Base-by-base conservation (phyloP, 2,888 invertebrate species). In the Diachrysia chrysitis region DNA sequence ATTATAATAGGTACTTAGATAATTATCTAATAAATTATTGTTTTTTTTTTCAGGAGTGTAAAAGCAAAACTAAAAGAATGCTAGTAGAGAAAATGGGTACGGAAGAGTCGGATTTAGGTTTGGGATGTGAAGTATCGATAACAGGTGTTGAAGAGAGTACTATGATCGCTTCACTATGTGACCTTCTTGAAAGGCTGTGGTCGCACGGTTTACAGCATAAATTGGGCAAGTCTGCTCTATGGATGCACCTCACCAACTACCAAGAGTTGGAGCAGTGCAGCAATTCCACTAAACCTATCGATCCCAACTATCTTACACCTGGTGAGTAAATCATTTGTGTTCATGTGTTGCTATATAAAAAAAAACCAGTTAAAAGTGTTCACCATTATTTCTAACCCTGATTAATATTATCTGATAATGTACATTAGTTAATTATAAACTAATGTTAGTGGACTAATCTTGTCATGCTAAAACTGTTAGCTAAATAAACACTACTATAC, bases 61-160 rank as follows among this genome's bases (percentile, higher is more conserved):
- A 98, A 95, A 97, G 97, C 61, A 98, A 99, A 96, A 99, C 99
- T 0, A 99, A 99, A 94, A 96, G 99, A 79, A 99, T 99, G 99
- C 95, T 99, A 42, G 97, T 99, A n/a, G 99, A 99, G 87, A 99
- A 99, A 95, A 98, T 99, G 98, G 99, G 99, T 0, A 98, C 97
- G 5, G 99, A 99, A 95, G 99, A 99, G 12, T 98, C 98, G 1
- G 99, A 99, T 58, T 93, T 99, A 73, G 99, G 99, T 16, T 98
- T 99, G 76, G 97, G 97, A 51, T 97, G 97, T 54, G 98, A 98
- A 85, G 96, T 96, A 2, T 96, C 96, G 0, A 92, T 96, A 71
- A 96, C 96, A 0, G 97, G 97, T 57, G 97, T 99, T 0, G 99
- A 99, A 93, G 99, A 99, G 91, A 99, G 99, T 88, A 99, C 99